Conservation (phyloP, 2,888 invertebrate species). For the Volucella inanis region DNA sequence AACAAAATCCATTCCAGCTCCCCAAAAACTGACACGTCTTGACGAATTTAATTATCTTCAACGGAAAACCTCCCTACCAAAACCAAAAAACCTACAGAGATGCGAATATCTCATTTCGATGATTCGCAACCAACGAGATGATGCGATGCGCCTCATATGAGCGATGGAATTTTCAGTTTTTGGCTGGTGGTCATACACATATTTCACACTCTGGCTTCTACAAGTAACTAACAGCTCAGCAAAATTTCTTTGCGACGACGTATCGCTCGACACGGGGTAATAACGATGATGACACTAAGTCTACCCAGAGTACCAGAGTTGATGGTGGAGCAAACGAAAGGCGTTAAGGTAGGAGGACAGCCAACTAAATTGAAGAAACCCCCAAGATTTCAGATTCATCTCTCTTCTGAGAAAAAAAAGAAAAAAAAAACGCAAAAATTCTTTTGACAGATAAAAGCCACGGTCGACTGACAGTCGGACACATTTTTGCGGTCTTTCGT, state of each 20-base stretch:
- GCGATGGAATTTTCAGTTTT: constrained; percentile 52
- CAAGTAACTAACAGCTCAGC: constrained; percentile 41
- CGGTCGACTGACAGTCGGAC: constrained; percentile 64
- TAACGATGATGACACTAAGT: constrained; percentile 73
- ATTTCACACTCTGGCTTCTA: constrained; percentile 63
- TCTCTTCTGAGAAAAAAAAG: too few species aligned
- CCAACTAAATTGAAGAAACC: constrained; percentile 55
- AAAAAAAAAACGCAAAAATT: not conserved
- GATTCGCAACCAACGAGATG: constrained; percentile 17
- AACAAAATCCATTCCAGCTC: constrained; percentile 55
- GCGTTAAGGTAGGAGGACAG: constrained; percentile 27
- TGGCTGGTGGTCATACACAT: constrained; percentile 64
- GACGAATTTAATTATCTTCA: constrained; percentile 73
- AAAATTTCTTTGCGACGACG: constrained; percentile 66
- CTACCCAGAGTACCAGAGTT: constrained; percentile 23
- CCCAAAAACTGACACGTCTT: constrained; percentile 42
- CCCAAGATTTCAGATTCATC: constrained; percentile 9
- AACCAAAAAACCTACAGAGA: constrained; percentile 21
- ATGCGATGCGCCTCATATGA: constrained; percentile 23
- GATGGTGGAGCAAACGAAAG: constrained; percentile 10
- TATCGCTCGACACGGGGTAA: constrained; percentile 72
- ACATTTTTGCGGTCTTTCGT: constrained; percentile 51
- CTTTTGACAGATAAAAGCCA: constrained; percentile 61
- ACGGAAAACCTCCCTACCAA: not conserved
- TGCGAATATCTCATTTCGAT: constrained; percentile 13